Base-by-base conservation (phyloP, 2,113 vertebrate genomes). In the Dolichotis patagonum region DNA sequence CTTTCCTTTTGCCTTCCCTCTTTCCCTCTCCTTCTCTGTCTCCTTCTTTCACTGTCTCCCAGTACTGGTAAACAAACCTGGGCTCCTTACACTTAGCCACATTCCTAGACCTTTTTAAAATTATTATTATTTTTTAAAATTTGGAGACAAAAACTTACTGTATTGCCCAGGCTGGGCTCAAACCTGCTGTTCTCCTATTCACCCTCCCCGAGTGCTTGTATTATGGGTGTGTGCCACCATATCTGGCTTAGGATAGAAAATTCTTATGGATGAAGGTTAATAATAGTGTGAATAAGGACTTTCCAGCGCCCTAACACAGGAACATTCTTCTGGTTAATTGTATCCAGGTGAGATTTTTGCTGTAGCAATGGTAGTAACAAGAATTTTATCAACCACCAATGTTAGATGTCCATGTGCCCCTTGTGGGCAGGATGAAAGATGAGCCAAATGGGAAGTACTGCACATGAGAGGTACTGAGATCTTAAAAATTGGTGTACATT, bases 311-410 rank as follows among this genome's bases (percentile, higher is more conserved):
- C n/a, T n/a, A n/a, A n/a, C n/a, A n/a, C n/a, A n/a, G n/a, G n/a
- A n/a, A n/a, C n/a, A n/a, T 52, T 7, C 16, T 30, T n/a, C 26
- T 58, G 6, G 8, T 71, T 85, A 71, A n/a, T 17, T 38, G 65
- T 49, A 78, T 52, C 52, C 43, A 52, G 46, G 38, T 41, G 52
- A 10, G 28, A 52, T 5, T 38, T 83, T 82, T 56, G 7, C 1
- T 17, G 38, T 28, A 17, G 24, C 28, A 24, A 0, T 0, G 3
- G 43, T n/a, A n/a, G n/a, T n/a, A n/a, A n/a, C n/a, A n/a, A n/a
- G n/a, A n/a, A n/a, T n/a, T n/a, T n/a, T n/a, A n/a, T n/a, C n/a
- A n/a, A n/a, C n/a, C n/a, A n/a, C n/a, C n/a, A n/a, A n/a, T n/a
- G n/a, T n/a, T n/a, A n/a, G n/a, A n/a, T n/a, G n/a, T n/a, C n/a